Conservation (phyloP, 2,113 vertebrate genomes). For the Regulus satrapa region DNA sequence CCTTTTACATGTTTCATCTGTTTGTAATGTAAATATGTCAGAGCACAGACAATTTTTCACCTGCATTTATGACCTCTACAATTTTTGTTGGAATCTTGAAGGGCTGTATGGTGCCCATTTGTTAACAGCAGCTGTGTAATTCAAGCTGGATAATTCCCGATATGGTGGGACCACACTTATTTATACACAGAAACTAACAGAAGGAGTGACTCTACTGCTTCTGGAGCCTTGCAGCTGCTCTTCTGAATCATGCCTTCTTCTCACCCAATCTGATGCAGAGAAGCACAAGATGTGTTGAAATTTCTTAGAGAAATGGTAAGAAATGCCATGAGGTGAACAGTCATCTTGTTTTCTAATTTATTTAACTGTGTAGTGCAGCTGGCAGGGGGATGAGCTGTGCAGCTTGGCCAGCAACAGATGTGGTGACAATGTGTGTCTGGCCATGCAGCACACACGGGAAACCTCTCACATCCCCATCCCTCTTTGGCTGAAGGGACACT, state of each 20-base stretch:
- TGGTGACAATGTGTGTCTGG: background rate
- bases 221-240: background rate
- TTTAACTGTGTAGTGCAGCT: background rate
- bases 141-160: background rate
- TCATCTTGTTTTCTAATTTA: background rate
- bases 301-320: background rate
- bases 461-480: background rate
- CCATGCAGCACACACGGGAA: background rate
- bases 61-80: background rate
- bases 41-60: background rate
- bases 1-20: background rate
- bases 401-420: background rate
- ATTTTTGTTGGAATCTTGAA: background rate
- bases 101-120: background rate
- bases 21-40: background rate
- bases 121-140: background rate
- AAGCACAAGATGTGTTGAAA: background rate
- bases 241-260: background rate
- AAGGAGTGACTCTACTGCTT: background rate
- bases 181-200: background rate
- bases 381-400: background rate
- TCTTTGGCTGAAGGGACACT: conserved; percentile 9
- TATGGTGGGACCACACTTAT: background rate
- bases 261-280: background rate
- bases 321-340: background rate